Evolutionary conservation across 2,113 vertebrate species (phyloP).

Genomic region (Spheniscus mendiculus): DNA sequence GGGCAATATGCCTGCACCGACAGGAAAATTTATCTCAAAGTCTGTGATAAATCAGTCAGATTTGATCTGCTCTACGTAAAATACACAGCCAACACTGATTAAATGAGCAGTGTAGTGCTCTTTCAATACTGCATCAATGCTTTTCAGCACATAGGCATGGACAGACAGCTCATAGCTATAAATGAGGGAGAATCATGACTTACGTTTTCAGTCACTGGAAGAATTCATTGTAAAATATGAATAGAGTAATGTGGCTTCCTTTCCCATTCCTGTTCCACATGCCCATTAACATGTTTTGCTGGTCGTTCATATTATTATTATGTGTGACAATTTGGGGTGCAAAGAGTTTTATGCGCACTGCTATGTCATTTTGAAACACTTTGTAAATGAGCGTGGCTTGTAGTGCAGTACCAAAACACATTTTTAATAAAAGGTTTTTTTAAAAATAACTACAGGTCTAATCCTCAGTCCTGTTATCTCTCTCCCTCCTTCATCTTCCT

Average conservation of each 20-base stretch:
- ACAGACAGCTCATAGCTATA: background rate
- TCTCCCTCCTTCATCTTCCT: background rate
- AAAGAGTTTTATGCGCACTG: background rate
- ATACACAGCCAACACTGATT: slow-evolving; percentile 62
- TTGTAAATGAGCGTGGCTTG: background rate
- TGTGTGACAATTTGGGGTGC: background rate
- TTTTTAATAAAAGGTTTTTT: background rate
- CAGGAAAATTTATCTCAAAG: slow-evolving; percentile 66
- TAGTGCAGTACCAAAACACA: background rate
- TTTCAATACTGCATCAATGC: slow-evolving; percentile 44
- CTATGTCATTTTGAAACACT: background rate
- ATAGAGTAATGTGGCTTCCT: background rate
- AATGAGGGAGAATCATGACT: slow-evolving; percentile 1
- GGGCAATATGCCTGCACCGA: slow-evolving; percentile 39
- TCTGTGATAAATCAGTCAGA: slow-evolving; percentile 76
- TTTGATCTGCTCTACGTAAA: slow-evolving; percentile 62
- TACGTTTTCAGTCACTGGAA: background rate
- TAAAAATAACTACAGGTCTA: background rate
- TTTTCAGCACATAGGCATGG: slow-evolving; percentile 39
- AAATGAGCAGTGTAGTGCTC: slow-evolving; percentile 57
- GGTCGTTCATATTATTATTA: background rate
- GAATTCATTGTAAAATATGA: background rate
- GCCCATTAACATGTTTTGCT: background rate
- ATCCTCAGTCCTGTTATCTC: background rate
- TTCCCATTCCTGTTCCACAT: background rate